Evolutionary conservation across 2,113 vertebrate species (phyloP), one percentile per base, ranked within the genome.

Genomic region (Saccopteryx bilineata): DNA sequence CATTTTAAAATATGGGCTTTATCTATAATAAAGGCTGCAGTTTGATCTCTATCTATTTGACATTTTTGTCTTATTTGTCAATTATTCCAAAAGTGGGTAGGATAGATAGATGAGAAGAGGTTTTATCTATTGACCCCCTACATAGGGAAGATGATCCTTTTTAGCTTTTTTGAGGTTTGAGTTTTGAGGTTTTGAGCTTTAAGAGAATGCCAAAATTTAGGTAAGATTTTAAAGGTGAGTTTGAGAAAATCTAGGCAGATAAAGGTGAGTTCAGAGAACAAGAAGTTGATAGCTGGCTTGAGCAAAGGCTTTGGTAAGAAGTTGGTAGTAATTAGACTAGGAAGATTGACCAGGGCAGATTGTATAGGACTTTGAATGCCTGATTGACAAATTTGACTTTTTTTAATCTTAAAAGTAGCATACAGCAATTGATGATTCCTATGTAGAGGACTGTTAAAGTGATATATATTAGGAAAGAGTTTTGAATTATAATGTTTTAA

Each of bases 11-110:
- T 68, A 50, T 2, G 9, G 65, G 46, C 21, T 88, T 92, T 85
- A 60, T 56, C 26, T 79, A 2, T 78, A 87, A 82, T 61, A 60
- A 84, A 84, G 50, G 33, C 5, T 7, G 50, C 14, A 63, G 46
- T 80, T 96, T 91, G 28, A 31, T 88, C 33, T 66, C 21, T 24
- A 63, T 71, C 63, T 78, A 0, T 79, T 48, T 75, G 65, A 48
- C 48, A 54, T 93, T 91, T 88, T 71, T 58, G 19, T 69, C 58
- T 26, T 66, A 79, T 93, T 84, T 95, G n/a, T 93, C 58, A 72
- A 9, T 91, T 85, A 63, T 81, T 84, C 66, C n/a, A 46, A 10
- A 95, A 82, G 39, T 58, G 11, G 33, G 33, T 11, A 81, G 10
- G n/a, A 7, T 75, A n/a, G 24, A 4, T n/a, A 52, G 26, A 21